Conservation (phyloP, 2,113 vertebrate genomes). For the Nestor notabilis region DNA sequence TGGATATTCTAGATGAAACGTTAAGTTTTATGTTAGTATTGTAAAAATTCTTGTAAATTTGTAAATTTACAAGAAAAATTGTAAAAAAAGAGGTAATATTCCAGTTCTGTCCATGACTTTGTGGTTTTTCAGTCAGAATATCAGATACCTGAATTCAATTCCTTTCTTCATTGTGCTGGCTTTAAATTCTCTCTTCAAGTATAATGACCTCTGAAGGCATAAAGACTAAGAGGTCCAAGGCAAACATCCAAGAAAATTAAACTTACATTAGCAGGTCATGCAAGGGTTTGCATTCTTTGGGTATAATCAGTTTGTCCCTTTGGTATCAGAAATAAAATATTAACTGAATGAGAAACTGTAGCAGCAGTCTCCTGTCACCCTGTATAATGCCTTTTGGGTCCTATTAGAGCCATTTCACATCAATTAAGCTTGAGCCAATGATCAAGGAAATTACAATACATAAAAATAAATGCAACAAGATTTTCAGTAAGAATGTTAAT, state of each 20-base stretch:
- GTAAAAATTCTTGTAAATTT: too few species aligned
- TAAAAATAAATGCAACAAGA: not conserved
- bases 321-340: not conserved
- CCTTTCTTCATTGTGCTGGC: not conserved
- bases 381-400: not conserved
- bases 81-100: not conserved
- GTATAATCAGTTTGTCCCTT: not conserved
- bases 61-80: too few species aligned
- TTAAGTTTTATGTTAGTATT: not conserved
- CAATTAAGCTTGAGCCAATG: not conserved
- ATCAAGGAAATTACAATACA: not conserved
- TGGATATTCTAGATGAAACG: not conserved
- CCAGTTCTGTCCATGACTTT: rapidly evolving
- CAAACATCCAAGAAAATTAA: not conserved
- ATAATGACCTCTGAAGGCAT: not conserved
- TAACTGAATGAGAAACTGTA: not conserved
- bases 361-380: not conserved
- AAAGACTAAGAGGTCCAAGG: not conserved
- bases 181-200: not conserved
- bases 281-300: not conserved
- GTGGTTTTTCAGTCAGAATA: not conserved
- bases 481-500: not conserved
- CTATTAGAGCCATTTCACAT: not conserved
- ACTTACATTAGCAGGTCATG: not conserved
- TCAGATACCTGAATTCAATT: not conserved